These are phyloP conservation scores for Tipula lateralis DNA, from an alignment of 2,888 invertebrate species.

Conservation along the genomic window DNA sequence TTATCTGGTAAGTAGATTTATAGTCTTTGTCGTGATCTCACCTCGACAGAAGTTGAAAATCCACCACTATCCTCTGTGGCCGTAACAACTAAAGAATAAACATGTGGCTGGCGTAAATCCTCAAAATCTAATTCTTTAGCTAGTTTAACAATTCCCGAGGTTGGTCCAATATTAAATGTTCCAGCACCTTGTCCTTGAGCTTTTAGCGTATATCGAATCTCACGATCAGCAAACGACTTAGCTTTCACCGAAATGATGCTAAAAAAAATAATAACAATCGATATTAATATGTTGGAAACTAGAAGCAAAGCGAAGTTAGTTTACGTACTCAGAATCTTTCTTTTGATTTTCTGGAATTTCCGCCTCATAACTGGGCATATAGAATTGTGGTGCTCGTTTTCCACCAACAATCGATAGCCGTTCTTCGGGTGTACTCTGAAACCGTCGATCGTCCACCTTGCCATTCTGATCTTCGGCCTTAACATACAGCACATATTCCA, in stretches of 20 bases:
- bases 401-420: constrained; percentile 94
- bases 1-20: too few relatives aligned
- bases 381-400: constrained; percentile 95
- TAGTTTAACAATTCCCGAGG: constrained; percentile 90
- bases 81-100: constrained; percentile 86
- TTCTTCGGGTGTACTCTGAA: constrained; percentile 88
- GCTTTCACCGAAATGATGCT: constrained; percentile 96
- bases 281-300: too few relatives aligned
- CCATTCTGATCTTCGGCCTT: constrained; percentile 95
- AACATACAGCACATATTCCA: constrained; percentile 94
- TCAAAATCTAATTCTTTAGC: constrained; percentile 96
- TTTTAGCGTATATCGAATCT: constrained; percentile 91
- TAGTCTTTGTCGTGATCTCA: constrained; percentile 41
- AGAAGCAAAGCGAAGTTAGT: not conserved
- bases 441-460: constrained; percentile 81
- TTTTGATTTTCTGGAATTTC: constrained; percentile 96
- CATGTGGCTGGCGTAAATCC: constrained; percentile 88
- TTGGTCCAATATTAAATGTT: constrained; percentile 91
- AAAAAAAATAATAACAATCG: constrained; percentile 38
- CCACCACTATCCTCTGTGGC: constrained; percentile 98
- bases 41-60: constrained; percentile 91
- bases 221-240: constrained; percentile 93
- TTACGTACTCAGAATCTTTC: constrained; percentile 89
- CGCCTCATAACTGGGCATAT: constrained; percentile 89
- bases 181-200: constrained; percentile 92